These are phyloP conservation scores for Erpobdella octoculata DNA, from an alignment of 2,888 invertebrate genomes.

Conservation along the genomic window DNA sequence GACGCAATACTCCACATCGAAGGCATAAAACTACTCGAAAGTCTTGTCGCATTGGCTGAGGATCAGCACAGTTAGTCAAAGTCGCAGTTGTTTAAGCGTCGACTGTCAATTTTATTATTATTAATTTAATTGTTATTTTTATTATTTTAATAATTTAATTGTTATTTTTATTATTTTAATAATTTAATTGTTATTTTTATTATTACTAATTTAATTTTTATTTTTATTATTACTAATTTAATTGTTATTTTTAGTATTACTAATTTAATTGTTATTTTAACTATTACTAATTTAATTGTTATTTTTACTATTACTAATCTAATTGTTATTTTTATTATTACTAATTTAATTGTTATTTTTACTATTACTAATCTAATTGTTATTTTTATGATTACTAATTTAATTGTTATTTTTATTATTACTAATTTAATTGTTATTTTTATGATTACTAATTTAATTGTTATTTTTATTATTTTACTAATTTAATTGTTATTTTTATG, in stretches of 20 bases:
- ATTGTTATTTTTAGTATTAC: constrained; percentile 38
- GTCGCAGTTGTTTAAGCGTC: no score
- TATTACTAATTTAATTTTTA: background rate
- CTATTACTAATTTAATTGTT: no score
- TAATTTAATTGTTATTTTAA: no score
- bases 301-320: no score
- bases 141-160: background rate
- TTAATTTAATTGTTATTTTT: no score
- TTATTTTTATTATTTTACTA: background rate
- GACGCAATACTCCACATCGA: constrained; percentile 67
- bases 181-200: background rate
- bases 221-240: background rate
- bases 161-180: background rate
- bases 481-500: constrained; percentile 36
- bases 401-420: no score
- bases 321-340: background rate
- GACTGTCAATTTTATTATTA: no score
- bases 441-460: background rate
- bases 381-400: no score
- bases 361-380: background rate
- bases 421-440: no score
- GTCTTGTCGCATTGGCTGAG: constrained; percentile 66
- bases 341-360: background rate
- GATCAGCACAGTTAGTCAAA: constrained; percentile 51
- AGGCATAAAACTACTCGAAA: constrained; percentile 67